Conservation (phyloP, 2,888 invertebrate species). For the Eristalinus sepulchralis region DNA sequence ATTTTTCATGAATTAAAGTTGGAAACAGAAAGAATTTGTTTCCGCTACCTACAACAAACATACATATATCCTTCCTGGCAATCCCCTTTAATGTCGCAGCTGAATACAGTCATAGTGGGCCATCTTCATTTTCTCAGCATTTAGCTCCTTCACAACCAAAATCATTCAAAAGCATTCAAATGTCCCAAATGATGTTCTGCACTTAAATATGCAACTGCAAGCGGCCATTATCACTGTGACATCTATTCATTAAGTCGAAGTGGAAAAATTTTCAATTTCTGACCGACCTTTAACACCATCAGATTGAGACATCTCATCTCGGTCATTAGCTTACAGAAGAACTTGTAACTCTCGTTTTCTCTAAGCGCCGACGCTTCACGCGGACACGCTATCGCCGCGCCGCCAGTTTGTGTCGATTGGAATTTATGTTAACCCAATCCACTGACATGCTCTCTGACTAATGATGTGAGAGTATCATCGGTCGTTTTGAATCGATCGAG, state of each 20-base stretch:
- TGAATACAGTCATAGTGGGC: no score
- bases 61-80: no score
- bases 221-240: not conserved
- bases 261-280: not conserved
- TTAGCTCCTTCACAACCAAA: no score
- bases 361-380: not conserved
- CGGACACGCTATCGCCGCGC: not conserved
- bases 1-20: no score
- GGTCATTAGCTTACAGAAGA: not conserved
- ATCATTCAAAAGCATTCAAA: not conserved
- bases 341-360: not conserved
- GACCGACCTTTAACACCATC: not conserved
- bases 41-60: no score
- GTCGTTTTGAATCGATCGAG: not conserved
- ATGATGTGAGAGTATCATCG: constrained; percentile 14
- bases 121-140: no score
- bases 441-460: not conserved
- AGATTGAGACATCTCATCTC: not conserved
- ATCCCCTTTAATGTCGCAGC: no score
- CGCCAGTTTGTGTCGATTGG: no score
- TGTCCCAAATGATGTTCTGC: not conserved
- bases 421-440: not conserved
- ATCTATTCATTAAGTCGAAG: not conserved
- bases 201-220: not conserved
- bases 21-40: no score